Evolutionary conservation across 2,797 vertebrate species (phyloP).

Genomic region (Coilia nasus): DNA sequence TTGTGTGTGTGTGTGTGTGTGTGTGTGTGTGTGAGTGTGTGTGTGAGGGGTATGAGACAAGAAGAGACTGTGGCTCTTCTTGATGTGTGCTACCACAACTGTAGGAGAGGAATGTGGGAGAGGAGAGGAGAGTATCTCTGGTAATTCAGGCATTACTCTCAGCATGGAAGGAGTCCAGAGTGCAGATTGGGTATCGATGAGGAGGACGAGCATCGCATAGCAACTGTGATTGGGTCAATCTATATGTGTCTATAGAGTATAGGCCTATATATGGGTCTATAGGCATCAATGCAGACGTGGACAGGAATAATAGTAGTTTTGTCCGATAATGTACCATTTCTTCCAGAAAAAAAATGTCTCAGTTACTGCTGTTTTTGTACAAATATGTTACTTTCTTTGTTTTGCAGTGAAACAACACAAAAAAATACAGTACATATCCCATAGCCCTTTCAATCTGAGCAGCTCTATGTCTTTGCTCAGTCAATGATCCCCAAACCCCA

Average conservation of each 20-base stretch:
- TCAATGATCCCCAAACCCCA: too few species aligned
- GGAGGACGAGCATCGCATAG: background rate
- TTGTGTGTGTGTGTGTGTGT: background rate
- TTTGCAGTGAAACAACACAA: too few species aligned
- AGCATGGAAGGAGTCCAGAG: background rate
- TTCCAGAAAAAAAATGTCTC: too few species aligned
- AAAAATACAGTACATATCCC: too few species aligned
- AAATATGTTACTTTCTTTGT: too few species aligned
- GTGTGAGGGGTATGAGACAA: too few species aligned
- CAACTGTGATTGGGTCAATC: background rate
- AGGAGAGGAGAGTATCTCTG: background rate
- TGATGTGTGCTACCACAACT: background rate
- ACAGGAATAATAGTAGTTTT: too few species aligned
- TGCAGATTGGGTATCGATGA: slow-evolving; percentile 11
- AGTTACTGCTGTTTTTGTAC: too few species aligned
- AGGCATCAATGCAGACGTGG: background rate
- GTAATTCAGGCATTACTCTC: slow-evolving; percentile 1
- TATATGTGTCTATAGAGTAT: background rate
- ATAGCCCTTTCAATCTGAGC: too few species aligned
- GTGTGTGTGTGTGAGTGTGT: background rate
- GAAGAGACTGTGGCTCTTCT: background rate
- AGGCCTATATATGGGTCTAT: background rate
- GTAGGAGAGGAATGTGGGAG: background rate
- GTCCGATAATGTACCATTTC: too few species aligned
- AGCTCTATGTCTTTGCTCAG: too few species aligned